phyloP scores from a whole-genome alignment of 2,888 invertebrate species.

The Cactoblastis cactorum region DNA sequence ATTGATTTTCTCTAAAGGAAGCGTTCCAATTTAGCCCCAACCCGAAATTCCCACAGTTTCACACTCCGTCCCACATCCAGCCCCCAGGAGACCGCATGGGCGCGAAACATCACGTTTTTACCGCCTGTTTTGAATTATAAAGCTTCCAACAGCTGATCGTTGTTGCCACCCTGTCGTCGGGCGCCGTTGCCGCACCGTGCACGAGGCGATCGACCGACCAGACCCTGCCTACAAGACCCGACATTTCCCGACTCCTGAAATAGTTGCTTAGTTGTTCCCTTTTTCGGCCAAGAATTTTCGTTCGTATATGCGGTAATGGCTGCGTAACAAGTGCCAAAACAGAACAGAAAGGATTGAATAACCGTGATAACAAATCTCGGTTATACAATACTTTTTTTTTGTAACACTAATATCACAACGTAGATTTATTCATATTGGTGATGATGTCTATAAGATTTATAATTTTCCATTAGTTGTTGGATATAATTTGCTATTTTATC shows the following conservation, averaged over 20 bases:
- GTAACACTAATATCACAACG: too few species aligned
- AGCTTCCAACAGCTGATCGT: slow-evolving; percentile 70
- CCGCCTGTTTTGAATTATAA: slow-evolving; percentile 70
- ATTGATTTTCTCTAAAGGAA: slow-evolving; percentile 8
- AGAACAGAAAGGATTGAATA: too few species aligned
- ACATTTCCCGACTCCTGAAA: slow-evolving; percentile 54
- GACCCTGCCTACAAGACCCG: slow-evolving; percentile 44
- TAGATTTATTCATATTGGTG: too few species aligned
- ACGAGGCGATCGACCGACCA: slow-evolving; percentile 67
- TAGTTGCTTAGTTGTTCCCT: slow-evolving; percentile 42
- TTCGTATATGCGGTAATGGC: slow-evolving; percentile 15
- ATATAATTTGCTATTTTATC: too few species aligned
- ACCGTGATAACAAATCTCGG: slow-evolving; percentile 13
- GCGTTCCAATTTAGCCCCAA: not conserved
- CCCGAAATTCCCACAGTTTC: not conserved
- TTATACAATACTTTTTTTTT: not conserved
- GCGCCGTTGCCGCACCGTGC: slow-evolving; percentile 57
- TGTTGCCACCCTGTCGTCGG: slow-evolving; percentile 48
- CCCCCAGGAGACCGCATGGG: slow-evolving; percentile 27
- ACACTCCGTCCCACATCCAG: slow-evolving; percentile 40
- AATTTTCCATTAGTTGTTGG: too few species aligned
- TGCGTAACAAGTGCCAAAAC: slow-evolving; percentile 10
- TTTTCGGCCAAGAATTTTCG: slow-evolving; percentile 27
- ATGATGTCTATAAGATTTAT: too few species aligned
- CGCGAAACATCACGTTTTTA: slow-evolving; percentile 51